These are phyloP conservation scores for Amphiprion ocellaris DNA, from an alignment of 2,113 vertebrate genomes.

Conservation along the genomic window DNA sequence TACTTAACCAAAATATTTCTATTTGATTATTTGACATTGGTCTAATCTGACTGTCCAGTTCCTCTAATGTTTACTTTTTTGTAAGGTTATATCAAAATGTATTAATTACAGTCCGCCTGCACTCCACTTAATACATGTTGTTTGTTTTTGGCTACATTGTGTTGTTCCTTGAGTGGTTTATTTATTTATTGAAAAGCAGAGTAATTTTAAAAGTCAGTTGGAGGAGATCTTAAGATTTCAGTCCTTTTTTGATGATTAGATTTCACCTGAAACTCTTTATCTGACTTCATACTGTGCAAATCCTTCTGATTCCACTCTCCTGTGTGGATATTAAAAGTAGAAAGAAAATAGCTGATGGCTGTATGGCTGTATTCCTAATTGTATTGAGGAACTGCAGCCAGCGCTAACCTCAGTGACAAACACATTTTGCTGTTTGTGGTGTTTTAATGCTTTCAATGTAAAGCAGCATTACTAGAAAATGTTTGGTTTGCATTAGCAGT, in stretches of 20 bases:
- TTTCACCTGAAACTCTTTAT: background rate
- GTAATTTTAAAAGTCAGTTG: background rate
- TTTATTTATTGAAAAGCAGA: background rate
- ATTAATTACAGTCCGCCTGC: no score
- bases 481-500: slow-evolving; percentile 16
- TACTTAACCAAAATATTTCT: background rate
- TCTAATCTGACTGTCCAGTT: background rate
- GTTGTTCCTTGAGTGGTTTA: no score
- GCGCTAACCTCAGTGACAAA: background rate
- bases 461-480: slow-evolving; percentile 4
- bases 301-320: background rate
- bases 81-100: background rate
- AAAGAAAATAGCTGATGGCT: background rate
- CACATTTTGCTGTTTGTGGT: background rate
- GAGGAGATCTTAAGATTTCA: background rate
- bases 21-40: background rate
- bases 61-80: background rate
- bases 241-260: background rate
- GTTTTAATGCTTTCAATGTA: slow-evolving; percentile 19
- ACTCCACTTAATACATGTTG: background rate
- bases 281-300: background rate
- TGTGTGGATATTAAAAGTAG: background rate
- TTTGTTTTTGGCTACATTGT: background rate
- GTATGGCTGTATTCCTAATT: background rate
- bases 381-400: background rate